Evolutionary conservation across 2,797 vertebrate species (phyloP).

Genomic region (Muscicapa comitata): DNA sequence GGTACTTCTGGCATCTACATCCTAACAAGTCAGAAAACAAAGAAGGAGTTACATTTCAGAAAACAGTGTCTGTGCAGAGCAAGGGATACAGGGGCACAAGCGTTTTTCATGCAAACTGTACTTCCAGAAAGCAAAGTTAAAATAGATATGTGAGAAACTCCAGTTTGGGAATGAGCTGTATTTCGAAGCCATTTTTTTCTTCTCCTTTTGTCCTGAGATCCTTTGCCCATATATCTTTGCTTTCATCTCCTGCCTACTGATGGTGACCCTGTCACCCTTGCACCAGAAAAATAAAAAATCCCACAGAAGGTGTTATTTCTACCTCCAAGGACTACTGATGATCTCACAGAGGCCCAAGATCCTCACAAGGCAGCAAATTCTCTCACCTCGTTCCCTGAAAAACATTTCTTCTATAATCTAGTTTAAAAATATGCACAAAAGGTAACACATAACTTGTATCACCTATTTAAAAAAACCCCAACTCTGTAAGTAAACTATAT

Average conservation of each 20-base stretch:
- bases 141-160: background rate
- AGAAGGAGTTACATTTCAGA: background rate
- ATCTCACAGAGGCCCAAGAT: background rate
- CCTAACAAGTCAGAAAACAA: background rate
- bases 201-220: background rate
- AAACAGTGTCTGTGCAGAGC: background rate
- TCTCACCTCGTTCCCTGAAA: background rate
- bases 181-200: background rate
- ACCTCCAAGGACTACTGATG: background rate
- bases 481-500: background rate
- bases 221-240: background rate
- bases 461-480: background rate
- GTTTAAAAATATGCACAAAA: background rate
- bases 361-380: background rate
- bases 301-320: background rate
- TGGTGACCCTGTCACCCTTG: background rate
- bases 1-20: background rate
- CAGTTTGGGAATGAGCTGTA: background rate
- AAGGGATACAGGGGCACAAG: background rate
- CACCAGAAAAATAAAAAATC: background rate
- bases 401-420: background rate
- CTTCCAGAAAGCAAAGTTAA: background rate
- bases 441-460: background rate
- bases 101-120: background rate
- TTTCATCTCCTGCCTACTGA: background rate